These are phyloP conservation scores for Dendroctonus valens DNA, from an alignment of 1,140 invertebrate species.

Conservation along the genomic window DNA sequence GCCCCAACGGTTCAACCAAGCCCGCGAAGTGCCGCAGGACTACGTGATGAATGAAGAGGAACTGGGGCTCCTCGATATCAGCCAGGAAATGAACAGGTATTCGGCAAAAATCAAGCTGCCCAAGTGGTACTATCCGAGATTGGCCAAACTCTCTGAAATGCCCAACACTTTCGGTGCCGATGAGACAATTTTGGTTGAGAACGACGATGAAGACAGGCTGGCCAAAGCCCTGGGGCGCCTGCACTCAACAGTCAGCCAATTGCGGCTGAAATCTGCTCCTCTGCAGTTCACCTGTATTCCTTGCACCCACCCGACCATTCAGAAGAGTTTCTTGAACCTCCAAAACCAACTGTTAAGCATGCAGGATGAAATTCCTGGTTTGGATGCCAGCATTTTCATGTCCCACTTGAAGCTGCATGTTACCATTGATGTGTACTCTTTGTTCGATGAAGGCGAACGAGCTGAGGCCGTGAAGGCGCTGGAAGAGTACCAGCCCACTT, in stretches of 20 bases:
- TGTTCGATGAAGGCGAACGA: conserved; percentile 68
- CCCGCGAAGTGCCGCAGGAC: too few relatives aligned
- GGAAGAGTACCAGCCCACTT: conserved; percentile 51
- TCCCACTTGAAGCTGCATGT: conserved; percentile 69
- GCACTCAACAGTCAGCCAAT: conserved; percentile 63
- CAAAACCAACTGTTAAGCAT: conserved; percentile 43
- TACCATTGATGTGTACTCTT: conserved; percentile 68
- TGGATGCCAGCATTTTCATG: conserved; percentile 71
- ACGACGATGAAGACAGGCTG: conserved; percentile 54
- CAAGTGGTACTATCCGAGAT: conserved; percentile 36
- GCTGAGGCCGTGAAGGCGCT: conserved; percentile 56
- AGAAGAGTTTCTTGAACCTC: conserved; percentile 60
- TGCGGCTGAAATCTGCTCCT: conserved; percentile 59
- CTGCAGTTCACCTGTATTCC: conserved; percentile 82
- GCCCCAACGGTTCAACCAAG: conserved; percentile 16
- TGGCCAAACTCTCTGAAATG: conserved; percentile 12
- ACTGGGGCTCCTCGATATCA: conserved; percentile 13
- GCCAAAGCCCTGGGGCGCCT: conserved; percentile 65
- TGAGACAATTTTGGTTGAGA: conserved; percentile 59
- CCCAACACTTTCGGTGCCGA: background rate
- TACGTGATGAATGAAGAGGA: conserved; percentile 4
- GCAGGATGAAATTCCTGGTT: conserved; percentile 47
- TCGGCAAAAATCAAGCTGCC: conserved; percentile 40
- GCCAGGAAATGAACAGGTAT: conserved; percentile 32
- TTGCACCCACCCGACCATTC: conserved; percentile 57